Evolutionary conservation across 2,113 vertebrate species (phyloP), one percentile per base, ranked within the genome.

Genomic region (Coregonus clupeaformis): DNA sequence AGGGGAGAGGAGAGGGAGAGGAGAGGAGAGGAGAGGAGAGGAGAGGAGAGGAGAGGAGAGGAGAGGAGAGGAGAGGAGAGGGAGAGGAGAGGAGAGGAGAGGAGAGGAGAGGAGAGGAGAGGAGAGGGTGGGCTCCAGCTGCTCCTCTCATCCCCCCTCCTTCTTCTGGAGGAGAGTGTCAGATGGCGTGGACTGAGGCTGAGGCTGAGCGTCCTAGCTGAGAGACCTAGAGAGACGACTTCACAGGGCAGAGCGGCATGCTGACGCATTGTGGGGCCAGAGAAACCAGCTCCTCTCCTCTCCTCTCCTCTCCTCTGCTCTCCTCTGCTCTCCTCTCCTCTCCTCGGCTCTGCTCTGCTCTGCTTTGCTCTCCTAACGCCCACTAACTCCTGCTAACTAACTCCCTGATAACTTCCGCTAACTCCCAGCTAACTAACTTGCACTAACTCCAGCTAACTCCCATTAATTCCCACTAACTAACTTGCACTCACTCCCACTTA

Each of bases 181-280:
- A 84, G 84, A 85, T 83, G 82, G 81, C 80, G 77, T 65, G 63
- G 25, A n/a, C 76, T 29, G 65, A 79, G 83, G 77, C 68, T 11
- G n/a, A 77, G 79, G 77, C 84, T 82, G 77, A 79, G 74, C 80
- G 73, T 59, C 62, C 49, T 52, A 52, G 49, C 49, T 52, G 49
- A 52, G 49, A 52, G 49, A 52, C 13, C 13, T 52, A 18, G 49
- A 52, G 49, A 52, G 14, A 52, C 68, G 76, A 82, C 85, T 84
- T 86, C 82, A 82, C 60, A 79, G 78, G 75, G 77, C 79, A 75
- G 62, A 73, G 72, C 72, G 16, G 42, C 1, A 63, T 67, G 60
- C 75, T 16, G 68, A 68, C 86, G 32, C 86, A 89, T 85, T 87
- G 84, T 88, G 90, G 55, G 84, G 78, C 68, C 73, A 25, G 18